Evolutionary conservation across 2,113 vertebrate genomes (phyloP).

Genomic region (Tonatia bakeri): DNA sequence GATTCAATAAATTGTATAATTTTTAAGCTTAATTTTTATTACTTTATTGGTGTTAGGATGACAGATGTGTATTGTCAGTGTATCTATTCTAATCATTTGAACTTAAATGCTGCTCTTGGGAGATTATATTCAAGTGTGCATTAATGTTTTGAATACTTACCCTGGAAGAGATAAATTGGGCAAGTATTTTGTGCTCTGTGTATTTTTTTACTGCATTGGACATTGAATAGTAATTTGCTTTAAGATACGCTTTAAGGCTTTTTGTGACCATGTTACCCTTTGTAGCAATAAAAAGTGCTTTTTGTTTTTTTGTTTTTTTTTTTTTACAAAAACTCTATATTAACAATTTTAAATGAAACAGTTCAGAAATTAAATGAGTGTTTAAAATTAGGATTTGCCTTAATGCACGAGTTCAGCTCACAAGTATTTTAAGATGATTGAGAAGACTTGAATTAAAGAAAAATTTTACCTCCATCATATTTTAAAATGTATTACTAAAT

Average conservation of each 20-base stretch:
- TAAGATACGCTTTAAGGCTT: slow-evolving; percentile 78
- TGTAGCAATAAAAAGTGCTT: slow-evolving; percentile 82
- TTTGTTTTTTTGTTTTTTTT: not conserved
- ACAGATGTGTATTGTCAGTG: slow-evolving; percentile 72
- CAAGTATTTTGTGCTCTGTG: slow-evolving; percentile 77
- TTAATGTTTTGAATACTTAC: slow-evolving; percentile 69
- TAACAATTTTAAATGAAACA: slow-evolving; percentile 60
- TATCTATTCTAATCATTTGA: slow-evolving; percentile 75
- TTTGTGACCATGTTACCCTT: slow-evolving; percentile 81
- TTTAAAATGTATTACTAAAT: slow-evolving; percentile 56
- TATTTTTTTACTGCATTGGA: slow-evolving; percentile 78
- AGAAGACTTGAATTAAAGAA: slow-evolving; percentile 59
- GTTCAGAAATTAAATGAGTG: slow-evolving; percentile 57
- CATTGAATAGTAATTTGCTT: slow-evolving; percentile 79
- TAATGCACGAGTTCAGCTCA: slow-evolving; percentile 62
- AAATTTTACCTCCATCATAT: slow-evolving; percentile 41
- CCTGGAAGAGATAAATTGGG: slow-evolving; percentile 68
- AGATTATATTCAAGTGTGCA: slow-evolving; percentile 74
- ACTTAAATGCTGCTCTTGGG: slow-evolving; percentile 62
- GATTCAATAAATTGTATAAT: slow-evolving; percentile 80
- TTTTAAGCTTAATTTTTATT: slow-evolving; percentile 82
- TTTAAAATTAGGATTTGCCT: slow-evolving; percentile 66
- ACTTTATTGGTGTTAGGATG: slow-evolving; percentile 76
- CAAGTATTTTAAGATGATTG: slow-evolving; percentile 56
- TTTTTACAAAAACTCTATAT: slow-evolving; percentile 65